Conservation (phyloP, 2,797 vertebrate genomes). For the Coregonus sp. region DNA sequence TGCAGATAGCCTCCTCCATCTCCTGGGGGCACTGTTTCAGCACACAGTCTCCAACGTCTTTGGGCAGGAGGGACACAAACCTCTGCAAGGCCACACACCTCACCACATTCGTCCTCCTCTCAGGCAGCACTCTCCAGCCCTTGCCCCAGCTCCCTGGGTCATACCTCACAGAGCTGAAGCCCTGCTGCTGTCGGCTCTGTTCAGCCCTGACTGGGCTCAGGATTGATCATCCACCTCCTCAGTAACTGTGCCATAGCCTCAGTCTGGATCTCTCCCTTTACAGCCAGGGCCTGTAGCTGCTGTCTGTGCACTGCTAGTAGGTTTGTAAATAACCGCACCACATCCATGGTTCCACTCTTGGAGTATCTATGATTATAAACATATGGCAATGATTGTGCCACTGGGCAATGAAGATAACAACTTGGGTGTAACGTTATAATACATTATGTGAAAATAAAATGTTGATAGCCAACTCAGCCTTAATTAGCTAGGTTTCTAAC, state of each 20-base stretch:
- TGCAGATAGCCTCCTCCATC: slow-evolving; percentile 35
- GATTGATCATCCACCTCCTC: slow-evolving; percentile 22
- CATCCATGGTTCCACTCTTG: slow-evolving; percentile 30
- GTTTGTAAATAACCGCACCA: slow-evolving; percentile 51
- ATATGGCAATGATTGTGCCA: no score
- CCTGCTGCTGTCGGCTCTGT: slow-evolving; percentile 31
- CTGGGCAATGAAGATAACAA: no score
- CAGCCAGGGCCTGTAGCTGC: slow-evolving; percentile 53
- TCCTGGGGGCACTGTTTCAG: slow-evolving; percentile 30
- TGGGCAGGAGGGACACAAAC: slow-evolving; percentile 39
- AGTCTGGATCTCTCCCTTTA: slow-evolving; percentile 49
- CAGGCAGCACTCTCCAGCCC: slow-evolving; percentile 60
- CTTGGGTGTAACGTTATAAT: no score
- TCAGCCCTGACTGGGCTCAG: slow-evolving; percentile 20
- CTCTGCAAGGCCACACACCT: slow-evolving; percentile 40
- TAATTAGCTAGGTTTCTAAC: no score
- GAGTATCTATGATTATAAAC: no score
- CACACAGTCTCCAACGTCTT: slow-evolving; percentile 22
- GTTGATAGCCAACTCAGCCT: no score
- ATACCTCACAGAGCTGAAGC: slow-evolving; percentile 37
- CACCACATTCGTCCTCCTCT: slow-evolving; percentile 53
- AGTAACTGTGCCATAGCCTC: slow-evolving; percentile 37
- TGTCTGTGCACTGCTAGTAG: slow-evolving; percentile 67
- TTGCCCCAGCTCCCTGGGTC: slow-evolving; percentile 31
- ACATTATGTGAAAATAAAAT: no score